Evolutionary conservation across 92 coral and sea anemone genomes (phyloP), one percentile per base, ranked within the genome.

Genomic region (Zoanthus solanderi): DNA sequence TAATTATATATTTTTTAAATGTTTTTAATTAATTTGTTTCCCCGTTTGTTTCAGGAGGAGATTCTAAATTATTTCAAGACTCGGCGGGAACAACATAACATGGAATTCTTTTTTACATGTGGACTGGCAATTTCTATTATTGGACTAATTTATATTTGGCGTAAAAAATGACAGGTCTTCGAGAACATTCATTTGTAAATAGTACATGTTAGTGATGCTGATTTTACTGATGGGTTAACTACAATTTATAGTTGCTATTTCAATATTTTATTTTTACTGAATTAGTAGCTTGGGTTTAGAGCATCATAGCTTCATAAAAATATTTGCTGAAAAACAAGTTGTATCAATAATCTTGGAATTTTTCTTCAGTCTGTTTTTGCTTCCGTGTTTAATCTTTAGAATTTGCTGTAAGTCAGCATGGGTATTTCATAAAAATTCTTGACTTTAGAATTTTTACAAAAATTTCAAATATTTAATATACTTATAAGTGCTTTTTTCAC

Each of bases 41-140:
- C 28, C 3, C 5, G 87, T 75, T 57, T 76, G 42, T 92, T 83
- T 15, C 60, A 94, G 98, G 98, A 93, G 23, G 90, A 95, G 23
- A 88, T 92, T 0, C 80, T 94, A 63, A 94, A 91, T 3, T 92
- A 94, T 76, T 86, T 89, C 85, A 84, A 58, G 42, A 73, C 65
- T 6, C 79, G 93, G 28, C 88, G 89, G 29, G 80, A 79, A 12
- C 89, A 88, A 31, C 95, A 94, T 31, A 91, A 88, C 68, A 6
- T 94, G 86, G 90, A 94, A 74, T 86, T 94, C 78, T 50, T 66
- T 63, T 91, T 91, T 87, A 95, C 94, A 29, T 81, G 90, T 58
- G 95, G 96, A 31, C 89, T 92, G 47, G 94, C 96, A 18, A 89
- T 79, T 0, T 86, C 94, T 34, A 87, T 92, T 9, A 89, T 94